Evolutionary conservation across 2,797 vertebrate genomes (phyloP), one percentile per base, ranked within the genome.

Genomic region (Xiphophorus birchmanni): DNA sequence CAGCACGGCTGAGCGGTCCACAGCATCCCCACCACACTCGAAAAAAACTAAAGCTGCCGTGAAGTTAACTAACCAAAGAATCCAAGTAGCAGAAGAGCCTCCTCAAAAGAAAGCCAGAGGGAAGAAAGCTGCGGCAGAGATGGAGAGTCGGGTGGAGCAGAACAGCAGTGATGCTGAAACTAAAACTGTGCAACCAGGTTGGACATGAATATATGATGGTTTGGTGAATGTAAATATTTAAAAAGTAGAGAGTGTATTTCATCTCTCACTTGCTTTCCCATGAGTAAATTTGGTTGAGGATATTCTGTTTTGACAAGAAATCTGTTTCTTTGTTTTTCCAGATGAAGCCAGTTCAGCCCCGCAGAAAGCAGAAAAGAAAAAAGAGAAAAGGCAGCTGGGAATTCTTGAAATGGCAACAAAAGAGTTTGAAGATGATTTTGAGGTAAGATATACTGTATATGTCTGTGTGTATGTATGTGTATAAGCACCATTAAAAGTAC

Each of bases 391-490:
- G 6, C 88, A 86, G 67, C 48, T 95, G 69, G 92, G 95, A 42
- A 94, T 96, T 85, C 91, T 96, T 4, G 92, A 93, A 86, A 82
- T 88, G 81, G 95, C 95, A 40, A 85, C 91, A 0, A 94, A 86
- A 44, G 96, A 96, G 83, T 96, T 96, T 91, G 94, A 95, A 84
- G 87, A 87, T 80, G 91, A 90, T 0, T 93, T 89, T 82, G 90
- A 88, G 90, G 95, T 96, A 89, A 77, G 80, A 47, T 18, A 44
- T 37, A 37, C 32, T 32, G 32, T 15, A 48, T 48, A 35, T 4
- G 35, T 32, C 42, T 56, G 8, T n/a, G 23, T 52, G 7, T 21
- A 23, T 50, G 18, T 21, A 50, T 21, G 48, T 21, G 18, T 8
- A 52, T 52, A 52, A 44, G 50, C 21, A 17, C 40, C 35, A 26